These are phyloP conservation scores for Psammodynastes pulverulentus DNA, from an alignment of 2,113 vertebrate species.

Conservation along the genomic window DNA sequence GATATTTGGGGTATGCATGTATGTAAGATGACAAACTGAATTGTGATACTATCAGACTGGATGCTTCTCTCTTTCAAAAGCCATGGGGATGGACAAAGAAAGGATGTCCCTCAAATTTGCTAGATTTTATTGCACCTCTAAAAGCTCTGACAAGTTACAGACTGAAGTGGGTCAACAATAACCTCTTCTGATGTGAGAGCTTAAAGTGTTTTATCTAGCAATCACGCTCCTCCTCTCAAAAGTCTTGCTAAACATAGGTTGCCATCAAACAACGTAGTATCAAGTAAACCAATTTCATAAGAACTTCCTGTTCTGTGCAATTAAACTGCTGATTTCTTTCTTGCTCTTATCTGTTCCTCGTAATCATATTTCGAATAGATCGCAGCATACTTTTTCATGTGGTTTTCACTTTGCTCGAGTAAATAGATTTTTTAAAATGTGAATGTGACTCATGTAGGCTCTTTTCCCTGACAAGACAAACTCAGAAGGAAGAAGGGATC, in stretches of 20 bases:
- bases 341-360: background rate
- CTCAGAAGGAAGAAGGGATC: background rate
- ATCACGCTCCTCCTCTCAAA: background rate
- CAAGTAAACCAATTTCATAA: background rate
- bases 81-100: background rate
- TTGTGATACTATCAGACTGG: background rate
- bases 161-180: background rate
- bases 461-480: background rate
- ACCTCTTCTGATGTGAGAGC: background rate
- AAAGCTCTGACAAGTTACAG: background rate
- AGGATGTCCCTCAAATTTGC: background rate
- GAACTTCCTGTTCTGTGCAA: background rate
- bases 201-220: background rate
- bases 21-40: background rate
- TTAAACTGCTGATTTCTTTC: background rate
- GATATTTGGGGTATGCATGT: background rate
- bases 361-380: background rate
- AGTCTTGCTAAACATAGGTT: background rate
- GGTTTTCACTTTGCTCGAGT: conserved; percentile 11
- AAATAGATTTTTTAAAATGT: background rate
- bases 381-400: background rate
- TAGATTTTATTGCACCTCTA: background rate
- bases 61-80: background rate
- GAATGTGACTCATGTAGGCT: background rate
- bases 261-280: background rate